Evolutionary conservation across 2,888 invertebrate genomes (phyloP).

Genomic region (Platycheirus rosarum): DNA sequence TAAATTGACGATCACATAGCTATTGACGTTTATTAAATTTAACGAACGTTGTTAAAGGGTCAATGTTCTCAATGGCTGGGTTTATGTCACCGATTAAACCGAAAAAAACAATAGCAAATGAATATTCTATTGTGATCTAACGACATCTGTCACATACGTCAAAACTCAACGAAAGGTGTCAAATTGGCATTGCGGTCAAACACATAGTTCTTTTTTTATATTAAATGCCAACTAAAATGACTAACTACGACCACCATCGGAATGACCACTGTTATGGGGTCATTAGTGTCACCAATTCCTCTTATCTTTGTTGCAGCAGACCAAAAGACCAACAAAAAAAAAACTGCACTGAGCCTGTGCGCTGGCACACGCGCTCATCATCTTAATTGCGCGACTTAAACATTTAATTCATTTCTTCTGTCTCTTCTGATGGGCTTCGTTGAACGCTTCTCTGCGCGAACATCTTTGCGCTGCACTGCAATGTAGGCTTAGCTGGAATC

Average conservation of each 20-base stretch:
- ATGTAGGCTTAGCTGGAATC: slow-evolving; percentile 56
- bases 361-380: slow-evolving; percentile 69
- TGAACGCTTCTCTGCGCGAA: slow-evolving; percentile 3
- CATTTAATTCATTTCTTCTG: slow-evolving; percentile 48
- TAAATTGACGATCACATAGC: too few species aligned
- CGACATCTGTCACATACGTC: too few species aligned
- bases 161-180: not conserved
- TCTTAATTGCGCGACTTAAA: slow-evolving; percentile 69
- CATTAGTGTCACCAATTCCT: slow-evolving; percentile 66
- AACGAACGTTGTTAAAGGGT: too few species aligned
- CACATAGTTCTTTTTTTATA: not conserved
- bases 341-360: slow-evolving; percentile 17
- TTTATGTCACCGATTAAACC: too few species aligned
- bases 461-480: slow-evolving; percentile 1
- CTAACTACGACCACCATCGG: slow-evolving; percentile 16
- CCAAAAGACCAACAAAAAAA: slow-evolving; percentile 32
- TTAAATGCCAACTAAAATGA: slow-evolving; percentile 23
- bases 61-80: too few species aligned
- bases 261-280: slow-evolving; percentile 61
- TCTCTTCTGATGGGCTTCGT: slow-evolving; percentile 12
- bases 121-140: too few species aligned
- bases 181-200: not conserved
- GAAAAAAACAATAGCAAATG: too few species aligned
- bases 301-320: slow-evolving; percentile 60
- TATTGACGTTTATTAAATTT: too few species aligned